A percentile compares a stretch with the other conserved stretches of the same genome.
Evolutionary conservation across 2,888 invertebrate genomes (phyloP).

Genomic region (Trichopoda pennipes): DNA sequence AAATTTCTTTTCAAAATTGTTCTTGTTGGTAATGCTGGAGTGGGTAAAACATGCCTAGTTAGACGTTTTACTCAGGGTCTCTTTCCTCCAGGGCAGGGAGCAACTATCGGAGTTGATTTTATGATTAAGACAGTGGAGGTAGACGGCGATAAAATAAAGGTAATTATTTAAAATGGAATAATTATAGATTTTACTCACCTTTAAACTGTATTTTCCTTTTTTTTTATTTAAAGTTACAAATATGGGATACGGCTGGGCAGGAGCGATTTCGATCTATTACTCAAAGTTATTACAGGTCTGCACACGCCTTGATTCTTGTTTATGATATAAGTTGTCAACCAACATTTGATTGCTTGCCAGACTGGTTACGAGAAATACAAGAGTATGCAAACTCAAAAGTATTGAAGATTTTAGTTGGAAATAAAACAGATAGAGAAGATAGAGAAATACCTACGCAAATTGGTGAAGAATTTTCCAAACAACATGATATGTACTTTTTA

Average conservation of each 20-base stretch:
- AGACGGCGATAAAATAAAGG: conserved; percentile 96
- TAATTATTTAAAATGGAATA: conserved; percentile 77
- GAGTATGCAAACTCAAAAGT: conserved; percentile 96
- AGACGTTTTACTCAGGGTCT: conserved; percentile 98
- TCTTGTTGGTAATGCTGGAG: conserved; percentile 98
- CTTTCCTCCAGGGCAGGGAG: conserved; percentile 98
- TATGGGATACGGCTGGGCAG: conserved; percentile 99
- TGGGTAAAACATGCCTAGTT: conserved; percentile 98
- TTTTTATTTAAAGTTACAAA: conserved; percentile 88
- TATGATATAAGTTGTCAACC: conserved; percentile 99
- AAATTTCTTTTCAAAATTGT: conserved; percentile 99
- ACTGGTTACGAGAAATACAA: conserved; percentile 98
- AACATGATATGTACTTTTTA: conserved; percentile 98
- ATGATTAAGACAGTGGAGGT: conserved; percentile 99
- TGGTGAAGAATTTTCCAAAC: conserved; percentile 96
- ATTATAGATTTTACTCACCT: not conserved
- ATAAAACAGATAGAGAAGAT: conserved; percentile 98
- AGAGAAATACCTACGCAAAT: conserved; percentile 94
- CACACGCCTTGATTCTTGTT: conserved; percentile 97
- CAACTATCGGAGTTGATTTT: conserved; percentile 99
- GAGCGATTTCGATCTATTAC: conserved; percentile 98
- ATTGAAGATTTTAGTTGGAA: conserved; percentile 84
- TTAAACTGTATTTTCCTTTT: not conserved
- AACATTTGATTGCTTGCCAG: conserved; percentile 97
- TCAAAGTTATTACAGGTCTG: conserved; percentile 98